Evolutionary conservation across 2,113 vertebrate species (phyloP).

Genomic region (Oryzias curvinotus): DNA sequence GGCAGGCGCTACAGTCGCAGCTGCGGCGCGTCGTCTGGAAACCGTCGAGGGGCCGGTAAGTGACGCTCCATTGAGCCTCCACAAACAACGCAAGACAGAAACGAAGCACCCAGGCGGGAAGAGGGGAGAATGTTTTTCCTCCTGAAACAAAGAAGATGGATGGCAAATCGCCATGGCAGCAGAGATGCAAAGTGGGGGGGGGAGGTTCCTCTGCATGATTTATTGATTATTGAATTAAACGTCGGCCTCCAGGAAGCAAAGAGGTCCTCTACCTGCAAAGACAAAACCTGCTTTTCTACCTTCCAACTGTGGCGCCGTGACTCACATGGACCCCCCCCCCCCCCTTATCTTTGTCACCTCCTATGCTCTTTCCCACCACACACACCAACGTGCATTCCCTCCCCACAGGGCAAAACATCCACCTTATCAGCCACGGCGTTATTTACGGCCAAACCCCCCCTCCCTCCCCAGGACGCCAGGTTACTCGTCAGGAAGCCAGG

Average conservation of each 20-base stretch:
- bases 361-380: constrained; percentile 17
- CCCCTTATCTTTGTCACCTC: constrained; percentile 27
- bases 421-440: constrained; percentile 53
- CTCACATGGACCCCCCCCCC: constrained; percentile 46
- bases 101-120: constrained; percentile 63
- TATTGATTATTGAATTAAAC: constrained; percentile 18
- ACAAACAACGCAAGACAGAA: constrained; percentile 69
- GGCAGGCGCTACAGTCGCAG: constrained; percentile 59
- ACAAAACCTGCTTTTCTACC: constrained; percentile 1
- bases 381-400: constrained; percentile 32
- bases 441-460: constrained; percentile 55
- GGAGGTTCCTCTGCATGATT: constrained; percentile 27
- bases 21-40: constrained; percentile 65
- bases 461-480: constrained; percentile 18
- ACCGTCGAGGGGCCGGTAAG: constrained; percentile 72
- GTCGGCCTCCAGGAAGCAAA: background rate
- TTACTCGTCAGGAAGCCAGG: constrained; percentile 53
- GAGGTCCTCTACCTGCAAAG: constrained; percentile 5
- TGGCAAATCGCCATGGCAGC: constrained; percentile 33
- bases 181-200: constrained; percentile 15
- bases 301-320: constrained; percentile 22
- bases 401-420: constrained; percentile 49
- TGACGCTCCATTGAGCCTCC: constrained; percentile 71
- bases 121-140: constrained; percentile 47
- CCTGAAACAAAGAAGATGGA: constrained; percentile 49